Percentiles rank a stretch among this genome's conserved stretches.
Conservation (phyloP, 2,797 vertebrate species). For the Sebastes itinus region DNA sequence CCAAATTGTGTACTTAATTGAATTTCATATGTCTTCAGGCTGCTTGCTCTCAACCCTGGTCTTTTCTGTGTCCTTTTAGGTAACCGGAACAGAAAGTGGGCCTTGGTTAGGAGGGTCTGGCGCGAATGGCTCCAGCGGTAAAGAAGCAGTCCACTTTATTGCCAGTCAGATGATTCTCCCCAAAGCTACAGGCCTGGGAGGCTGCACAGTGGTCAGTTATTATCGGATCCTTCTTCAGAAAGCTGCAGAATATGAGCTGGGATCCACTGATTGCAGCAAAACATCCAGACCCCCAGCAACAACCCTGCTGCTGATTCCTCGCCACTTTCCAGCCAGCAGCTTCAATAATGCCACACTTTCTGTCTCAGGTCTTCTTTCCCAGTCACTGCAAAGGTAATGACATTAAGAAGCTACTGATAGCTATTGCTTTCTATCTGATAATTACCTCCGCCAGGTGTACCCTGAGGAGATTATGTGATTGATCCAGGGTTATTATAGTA, state of each 20-base stretch:
- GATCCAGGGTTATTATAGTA: no score
- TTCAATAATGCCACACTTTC: conserved; percentile 24
- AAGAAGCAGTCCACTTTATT: conserved; percentile 50
- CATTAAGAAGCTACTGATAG: not conserved
- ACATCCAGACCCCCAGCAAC: not conserved
- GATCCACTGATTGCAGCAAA: conserved; percentile 12
- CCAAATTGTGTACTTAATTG: not conserved
- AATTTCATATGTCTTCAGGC: not conserved
- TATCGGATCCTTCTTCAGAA: conserved; percentile 63
- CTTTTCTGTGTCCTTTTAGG: conserved; percentile 48
- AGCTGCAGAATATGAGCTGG: conserved; percentile 40
- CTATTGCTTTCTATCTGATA: no score
- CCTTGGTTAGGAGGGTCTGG: conserved; percentile 28
- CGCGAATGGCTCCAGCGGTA: not conserved
- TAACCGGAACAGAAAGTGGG: conserved; percentile 32
- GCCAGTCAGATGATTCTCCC: conserved; percentile 77
- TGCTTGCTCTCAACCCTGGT: not conserved
- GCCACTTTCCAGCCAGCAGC: conserved; percentile 24
- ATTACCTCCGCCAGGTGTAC: no score
- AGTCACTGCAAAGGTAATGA: conserved; percentile 55
- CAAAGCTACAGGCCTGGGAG: conserved; percentile 21
- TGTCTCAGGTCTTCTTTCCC: conserved; percentile 28
- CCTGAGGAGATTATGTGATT: no score
- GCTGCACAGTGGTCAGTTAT: conserved; percentile 71
- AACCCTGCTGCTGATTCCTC: conserved; percentile 19